A percentile compares a stretch with the other conserved stretches of the same genome.
Evolutionary conservation across 1,140 invertebrate genomes (phyloP).

Genomic region (Babylonia areolata): DNA sequence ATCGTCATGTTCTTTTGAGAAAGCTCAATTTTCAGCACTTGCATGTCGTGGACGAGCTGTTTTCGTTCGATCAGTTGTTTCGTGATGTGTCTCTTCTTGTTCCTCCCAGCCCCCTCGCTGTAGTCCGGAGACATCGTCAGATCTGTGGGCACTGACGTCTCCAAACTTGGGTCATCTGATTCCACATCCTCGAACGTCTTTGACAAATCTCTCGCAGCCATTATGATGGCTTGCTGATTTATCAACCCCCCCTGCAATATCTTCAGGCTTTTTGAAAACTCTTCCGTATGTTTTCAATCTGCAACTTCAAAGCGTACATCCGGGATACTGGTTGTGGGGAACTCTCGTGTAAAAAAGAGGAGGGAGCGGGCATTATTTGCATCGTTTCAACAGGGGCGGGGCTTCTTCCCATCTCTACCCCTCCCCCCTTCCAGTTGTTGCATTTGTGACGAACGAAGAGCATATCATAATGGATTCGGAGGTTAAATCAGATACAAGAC

Average conservation of each 20-base stretch:
- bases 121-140: conserved; percentile 69
- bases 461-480: too few relatives aligned
- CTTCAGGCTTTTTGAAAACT: not conserved
- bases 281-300: not conserved
- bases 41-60: conserved; percentile 75
- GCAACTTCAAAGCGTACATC: conserved; percentile 2
- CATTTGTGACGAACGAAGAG: too few relatives aligned
- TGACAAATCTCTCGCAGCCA: conserved; percentile 69
- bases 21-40: conserved; percentile 75
- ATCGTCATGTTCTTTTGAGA: conserved; percentile 73
- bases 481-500: too few relatives aligned
- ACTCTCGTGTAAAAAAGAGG: conserved; percentile 8
- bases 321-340: conserved; percentile 36
- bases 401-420: too few relatives aligned
- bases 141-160: conserved; percentile 71
- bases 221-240: conserved; percentile 32
- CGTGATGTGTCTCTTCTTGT: conserved; percentile 62
- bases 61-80: conserved; percentile 72
- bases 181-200: conserved; percentile 71
- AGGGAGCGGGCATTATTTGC: not conserved
- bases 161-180: conserved; percentile 68
- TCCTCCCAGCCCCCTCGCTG: conserved; percentile 52
- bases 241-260: not conserved
- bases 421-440: too few relatives aligned
- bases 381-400: too few relatives aligned